phyloP scores from a whole-genome alignment of 1,140 invertebrate genomes.

The Ceratina calcarata region DNA sequence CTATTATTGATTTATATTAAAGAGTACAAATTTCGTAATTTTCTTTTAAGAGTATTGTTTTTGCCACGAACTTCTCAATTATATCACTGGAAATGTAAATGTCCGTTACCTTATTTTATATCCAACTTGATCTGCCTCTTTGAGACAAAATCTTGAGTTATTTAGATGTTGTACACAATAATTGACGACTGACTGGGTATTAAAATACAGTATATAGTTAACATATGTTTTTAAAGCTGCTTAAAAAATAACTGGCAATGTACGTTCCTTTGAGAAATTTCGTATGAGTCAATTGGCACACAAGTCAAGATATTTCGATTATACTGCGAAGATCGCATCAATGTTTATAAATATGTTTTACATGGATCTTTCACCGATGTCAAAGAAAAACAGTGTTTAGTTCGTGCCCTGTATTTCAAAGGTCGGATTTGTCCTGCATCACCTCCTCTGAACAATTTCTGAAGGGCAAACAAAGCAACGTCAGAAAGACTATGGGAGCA shows the following conservation, averaged over 20 bases:
- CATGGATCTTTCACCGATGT: slow-evolving; percentile 10
- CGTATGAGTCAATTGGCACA: slow-evolving; percentile 55
- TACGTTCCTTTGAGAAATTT: slow-evolving; percentile 35
- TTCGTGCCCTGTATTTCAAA: slow-evolving; percentile 59
- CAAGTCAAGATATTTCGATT: slow-evolving; percentile 28
- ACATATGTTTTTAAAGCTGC: slow-evolving; percentile 16
- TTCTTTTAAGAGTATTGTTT: background rate
- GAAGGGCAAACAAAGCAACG: slow-evolving; percentile 59
- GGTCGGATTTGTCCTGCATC: slow-evolving; percentile 72
- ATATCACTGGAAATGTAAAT: slow-evolving; percentile 39
- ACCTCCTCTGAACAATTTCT: slow-evolving; percentile 75
- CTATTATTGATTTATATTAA: too few species aligned
- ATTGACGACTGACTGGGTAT: slow-evolving; percentile 22
- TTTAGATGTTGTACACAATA: slow-evolving; percentile 2
- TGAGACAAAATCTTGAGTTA: slow-evolving; percentile 22
- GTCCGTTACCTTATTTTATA: slow-evolving; percentile 1
- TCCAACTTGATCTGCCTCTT: slow-evolving; percentile 4
- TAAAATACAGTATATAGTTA: slow-evolving; percentile 18
- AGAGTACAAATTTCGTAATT: background rate
- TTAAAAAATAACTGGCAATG: slow-evolving; percentile 49
- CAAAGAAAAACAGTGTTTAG: slow-evolving; percentile 29
- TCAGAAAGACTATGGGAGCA: slow-evolving; percentile 35
- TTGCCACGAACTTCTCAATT: too few species aligned
- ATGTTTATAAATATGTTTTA: background rate
- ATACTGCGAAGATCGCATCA: background rate